Base-by-base conservation (phyloP, 2,888 invertebrate species). In the Erebia aethiops region DNA sequence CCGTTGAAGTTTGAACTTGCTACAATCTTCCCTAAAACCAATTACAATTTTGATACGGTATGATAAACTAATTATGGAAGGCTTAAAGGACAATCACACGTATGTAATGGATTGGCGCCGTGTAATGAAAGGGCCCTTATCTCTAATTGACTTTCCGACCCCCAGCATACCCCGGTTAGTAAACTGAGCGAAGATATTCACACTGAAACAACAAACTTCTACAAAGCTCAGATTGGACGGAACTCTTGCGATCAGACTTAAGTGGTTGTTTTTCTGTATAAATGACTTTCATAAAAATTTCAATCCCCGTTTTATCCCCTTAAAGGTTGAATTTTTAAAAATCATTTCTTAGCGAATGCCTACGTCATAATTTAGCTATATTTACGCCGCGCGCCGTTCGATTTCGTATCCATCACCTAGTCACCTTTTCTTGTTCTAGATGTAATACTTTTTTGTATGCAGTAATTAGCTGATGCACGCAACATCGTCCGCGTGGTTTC, bases 41-140 rank as follows among this genome's bases (percentile, higher is more conserved):
- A 58, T 58, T 14, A 35, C 41, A 21, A 35, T 8, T 60, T 41
- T 16, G n/a, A 16, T 41, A 41, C 26, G 58, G 58, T 16, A 14
- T 51, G 14, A 51, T 51, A n/a, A 61, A 43, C 10, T 43, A 10
- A 43, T 61, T 46, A 61, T 16, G 18, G 10, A 43, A 1, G 43
- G 18, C 43, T 46, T 43, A 61, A 61, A 61, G 61, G 11, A 61
- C 43, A 46, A 61, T 61, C n/a, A 46, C 61, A 61, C 61, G 61
- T 61, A 43, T n/a, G 41, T 61, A 61, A 61, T 61, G 61, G 46
- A 61, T 60, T 61, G 61, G 61, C 11, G 43, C 4, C 61, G 61
- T 61, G 43, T 61, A 60, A 60, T 60, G 61, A 43, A 61, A 61
- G 61, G 61, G 61, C 46, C 46, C 61, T 61, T 61, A 61, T 61